phyloP scores from a whole-genome alignment of 2,797 vertebrate species.

The Lepus oiostolus region DNA sequence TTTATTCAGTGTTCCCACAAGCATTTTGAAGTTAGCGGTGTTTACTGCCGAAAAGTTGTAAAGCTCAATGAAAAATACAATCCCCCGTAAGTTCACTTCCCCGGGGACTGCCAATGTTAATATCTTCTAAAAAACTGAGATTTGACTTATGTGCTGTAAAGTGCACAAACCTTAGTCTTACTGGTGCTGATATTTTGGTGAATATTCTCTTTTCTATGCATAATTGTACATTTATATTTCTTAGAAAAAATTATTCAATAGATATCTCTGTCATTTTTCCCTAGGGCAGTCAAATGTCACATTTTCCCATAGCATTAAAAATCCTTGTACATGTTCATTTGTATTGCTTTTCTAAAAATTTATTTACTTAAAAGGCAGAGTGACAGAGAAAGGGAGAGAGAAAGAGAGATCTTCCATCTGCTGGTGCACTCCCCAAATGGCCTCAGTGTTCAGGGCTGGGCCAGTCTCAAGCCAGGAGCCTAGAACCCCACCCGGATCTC shows the following conservation, averaged over 20 bases:
- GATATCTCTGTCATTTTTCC: not conserved
- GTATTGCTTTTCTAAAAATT: no score
- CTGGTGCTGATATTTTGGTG: not conserved
- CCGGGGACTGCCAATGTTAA: not conserved
- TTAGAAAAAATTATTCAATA: slow-evolving; percentile 11
- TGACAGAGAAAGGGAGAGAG: no score
- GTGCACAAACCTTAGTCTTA: not conserved
- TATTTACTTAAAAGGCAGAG: no score
- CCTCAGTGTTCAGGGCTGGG: no score
- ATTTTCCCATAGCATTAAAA: not conserved
- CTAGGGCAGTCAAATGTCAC: not conserved
- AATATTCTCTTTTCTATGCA: not conserved
- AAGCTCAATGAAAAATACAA: slow-evolving; percentile 14
- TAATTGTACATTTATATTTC: not conserved
- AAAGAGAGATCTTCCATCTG: no score
- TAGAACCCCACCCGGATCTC: no score
- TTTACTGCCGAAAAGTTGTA: not conserved
- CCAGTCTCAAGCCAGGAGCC: no score
- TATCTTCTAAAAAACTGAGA: not conserved
- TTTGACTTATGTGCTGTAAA: not conserved
- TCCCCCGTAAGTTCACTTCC: not conserved
- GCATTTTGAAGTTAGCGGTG: no score
- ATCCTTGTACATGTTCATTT: not conserved
- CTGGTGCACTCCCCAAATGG: no score
- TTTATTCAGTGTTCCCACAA: no score